Base-by-base conservation (phyloP, 2,888 invertebrate species). In the Campaea margaritaria region DNA sequence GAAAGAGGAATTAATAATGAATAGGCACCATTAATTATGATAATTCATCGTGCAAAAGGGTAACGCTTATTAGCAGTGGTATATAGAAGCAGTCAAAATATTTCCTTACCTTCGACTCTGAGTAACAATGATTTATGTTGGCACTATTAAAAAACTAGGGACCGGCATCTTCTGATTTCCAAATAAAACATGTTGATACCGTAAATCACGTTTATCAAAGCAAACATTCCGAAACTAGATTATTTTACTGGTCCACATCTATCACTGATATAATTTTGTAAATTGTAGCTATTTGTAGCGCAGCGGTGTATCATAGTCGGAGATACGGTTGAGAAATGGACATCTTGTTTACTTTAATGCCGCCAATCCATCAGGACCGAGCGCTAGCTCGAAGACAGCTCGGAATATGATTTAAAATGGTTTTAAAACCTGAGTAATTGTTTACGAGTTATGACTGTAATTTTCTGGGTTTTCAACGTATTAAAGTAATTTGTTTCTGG, bases 271-370 rank as follows among this genome's bases (percentile, higher is more conserved):
- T 52, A 55, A 61, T 56, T 56, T 61, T 56, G 60, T 75, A 76
- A 79, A 77, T 72, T 70, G 71, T 65, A 49, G 73, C 72, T 74
- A 80, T 76, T 79, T 80, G 77, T 78, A 75, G 69, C 73, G 31
- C 72, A 69, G 73, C 74, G 64, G 69, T 71, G 68, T 80, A 81
- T 51, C 51, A 79, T 78, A 75, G 79, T 69, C 72, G 77, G 64
- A 64, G 65, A 79, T 75, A 71, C 53, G 67, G 69, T 78, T 80
- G 82, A 85, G 81, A 81, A 79, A 85, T 81, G 73, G 64, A 74
- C 75, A 70, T 66, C 73, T 74, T 79, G 75, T 82, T 84, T 82
- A 75, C 79, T 82, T 82, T 79, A 80, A 81, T 78, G 75, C 67
- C 58, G 64, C 65, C 69, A 68, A 85, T 84, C 78, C 73, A 78